These are phyloP conservation scores for Smutsia temminckii DNA, from an alignment of 2,797 vertebrate genomes.

Conservation along the genomic window DNA sequence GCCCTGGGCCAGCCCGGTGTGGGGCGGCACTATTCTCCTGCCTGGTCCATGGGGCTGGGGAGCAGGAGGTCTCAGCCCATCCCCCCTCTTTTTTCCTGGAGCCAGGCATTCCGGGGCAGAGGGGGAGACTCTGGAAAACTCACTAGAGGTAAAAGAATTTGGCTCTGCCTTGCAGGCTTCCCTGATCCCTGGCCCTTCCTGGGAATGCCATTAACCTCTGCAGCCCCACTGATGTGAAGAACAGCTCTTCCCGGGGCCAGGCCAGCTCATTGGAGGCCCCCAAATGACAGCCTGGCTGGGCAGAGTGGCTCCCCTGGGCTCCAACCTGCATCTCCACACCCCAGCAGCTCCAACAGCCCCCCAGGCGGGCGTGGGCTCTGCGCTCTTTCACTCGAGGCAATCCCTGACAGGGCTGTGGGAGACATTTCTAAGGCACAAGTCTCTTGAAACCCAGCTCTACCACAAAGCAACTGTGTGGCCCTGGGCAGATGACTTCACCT, in stretches of 20 bases:
- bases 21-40: constrained; percentile 37
- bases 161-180: constrained; percentile 55
- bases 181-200: constrained; percentile 76
- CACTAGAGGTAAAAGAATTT: constrained; percentile 77
- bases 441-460: constrained; percentile 16
- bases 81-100: constrained; percentile 45
- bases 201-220: constrained; percentile 78
- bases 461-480: constrained; percentile 24
- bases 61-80: constrained; percentile 54
- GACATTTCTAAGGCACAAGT: background rate
- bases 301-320: constrained; percentile 34
- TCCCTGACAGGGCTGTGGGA: background rate
- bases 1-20: constrained; percentile 25
- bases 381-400: background rate
- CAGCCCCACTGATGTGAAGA: constrained; percentile 73
- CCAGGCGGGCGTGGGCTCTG: background rate
- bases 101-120: constrained; percentile 61
- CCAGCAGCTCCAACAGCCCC: background rate
- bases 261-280: constrained; percentile 59
- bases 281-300: constrained; percentile 56
- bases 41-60: background rate
- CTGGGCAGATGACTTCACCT: constrained; percentile 36
- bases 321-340: constrained; percentile 20
- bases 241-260: constrained; percentile 69
- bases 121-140: constrained; percentile 77